A percentile compares a stretch with the other conserved stretches of the same genome.
Conservation (phyloP, 1,140 invertebrate species). For the Bombus pascuorum region DNA sequence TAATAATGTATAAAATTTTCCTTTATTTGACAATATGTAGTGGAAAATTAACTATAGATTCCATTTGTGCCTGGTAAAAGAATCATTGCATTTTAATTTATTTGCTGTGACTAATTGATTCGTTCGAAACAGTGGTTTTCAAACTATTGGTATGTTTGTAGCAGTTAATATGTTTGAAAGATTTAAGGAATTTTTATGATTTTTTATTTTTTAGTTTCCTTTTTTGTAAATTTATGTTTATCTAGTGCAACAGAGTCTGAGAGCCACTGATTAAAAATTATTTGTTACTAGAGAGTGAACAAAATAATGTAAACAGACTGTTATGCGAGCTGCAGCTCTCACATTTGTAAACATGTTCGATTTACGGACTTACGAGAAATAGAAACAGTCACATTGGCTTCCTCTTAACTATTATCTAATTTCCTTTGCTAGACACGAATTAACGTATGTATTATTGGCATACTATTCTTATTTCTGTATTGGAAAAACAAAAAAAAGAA, state of each 20-base stretch:
- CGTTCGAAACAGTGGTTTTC: constrained; percentile 15
- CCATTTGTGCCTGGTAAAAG: constrained; percentile 55
- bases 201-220: neutral
- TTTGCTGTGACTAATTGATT: constrained; percentile 32
- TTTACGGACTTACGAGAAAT: constrained; percentile 47
- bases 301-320: constrained; percentile 27
- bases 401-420: constrained; percentile 39
- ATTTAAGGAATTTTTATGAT: neutral
- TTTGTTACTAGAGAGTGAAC: constrained; percentile 25
- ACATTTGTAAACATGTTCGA: constrained; percentile 52
- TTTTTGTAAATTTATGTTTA: constrained; percentile 1
- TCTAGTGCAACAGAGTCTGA: neutral
- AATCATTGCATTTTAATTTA: constrained; percentile 48
- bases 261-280: constrained; percentile 9
- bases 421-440: neutral
- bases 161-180: neutral
- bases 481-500: neutral
- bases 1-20: constrained; percentile 39
- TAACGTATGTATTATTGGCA: constrained; percentile 20
- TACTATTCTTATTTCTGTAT: constrained; percentile 31
- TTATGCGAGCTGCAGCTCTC: constrained; percentile 54
- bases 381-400: constrained; percentile 67
- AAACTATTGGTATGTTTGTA: neutral
- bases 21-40: constrained; percentile 32
- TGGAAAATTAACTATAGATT: constrained; percentile 39